A percentile compares a stretch with the other conserved stretches of the same genome.
Evolutionary conservation across 2,797 vertebrate genomes (phyloP).

Genomic region (Hephaestus fuliginosus): DNA sequence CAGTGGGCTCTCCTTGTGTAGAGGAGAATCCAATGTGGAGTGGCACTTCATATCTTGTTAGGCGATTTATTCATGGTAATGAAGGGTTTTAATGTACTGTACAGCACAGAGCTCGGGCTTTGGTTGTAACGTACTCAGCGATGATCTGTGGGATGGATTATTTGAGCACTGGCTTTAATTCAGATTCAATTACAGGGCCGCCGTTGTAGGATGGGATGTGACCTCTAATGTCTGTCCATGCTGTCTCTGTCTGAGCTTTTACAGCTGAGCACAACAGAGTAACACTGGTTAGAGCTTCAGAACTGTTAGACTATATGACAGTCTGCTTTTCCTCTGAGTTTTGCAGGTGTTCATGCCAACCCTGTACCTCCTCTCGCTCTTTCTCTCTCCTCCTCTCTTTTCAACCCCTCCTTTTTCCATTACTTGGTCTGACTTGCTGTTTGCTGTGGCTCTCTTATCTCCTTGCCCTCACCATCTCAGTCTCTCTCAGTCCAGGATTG

Average conservation of each 20-base stretch:
- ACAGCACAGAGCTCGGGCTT: slow-evolving; percentile 70
- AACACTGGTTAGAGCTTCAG: slow-evolving; percentile 31
- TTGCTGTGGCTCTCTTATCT: slow-evolving; percentile 71
- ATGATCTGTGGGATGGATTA: slow-evolving; percentile 68
- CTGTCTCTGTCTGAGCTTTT: slow-evolving; percentile 50
- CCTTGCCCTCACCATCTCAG: slow-evolving; percentile 51
- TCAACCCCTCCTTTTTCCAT: slow-evolving; percentile 68
- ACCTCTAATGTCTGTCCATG: slow-evolving; percentile 62
- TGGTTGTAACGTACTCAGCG: slow-evolving; percentile 62
- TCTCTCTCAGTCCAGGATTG: slow-evolving; percentile 49
- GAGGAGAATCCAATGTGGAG: slow-evolving; percentile 74
- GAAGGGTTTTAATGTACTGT: slow-evolving; percentile 87
- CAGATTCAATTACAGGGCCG: slow-evolving; percentile 62
- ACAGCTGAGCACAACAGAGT: slow-evolving; percentile 46
- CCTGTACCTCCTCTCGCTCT: slow-evolving; percentile 17
- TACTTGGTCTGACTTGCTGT: slow-evolving; percentile 62
- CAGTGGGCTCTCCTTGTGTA: slow-evolving; percentile 61
- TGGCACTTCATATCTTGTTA: slow-evolving; percentile 88
- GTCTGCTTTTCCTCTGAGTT: slow-evolving; percentile 41
- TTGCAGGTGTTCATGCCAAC: slow-evolving; percentile 39
- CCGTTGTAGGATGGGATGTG: slow-evolving; percentile 52
- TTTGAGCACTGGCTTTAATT: slow-evolving; percentile 67
- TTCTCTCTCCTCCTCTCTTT: slow-evolving; percentile 21
- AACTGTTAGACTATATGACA: slow-evolving; percentile 30
- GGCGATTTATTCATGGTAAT: slow-evolving; percentile 89